These are phyloP conservation scores for Equus przewalskii DNA, from an alignment of 2,113 vertebrate genomes.

Conservation along the genomic window DNA sequence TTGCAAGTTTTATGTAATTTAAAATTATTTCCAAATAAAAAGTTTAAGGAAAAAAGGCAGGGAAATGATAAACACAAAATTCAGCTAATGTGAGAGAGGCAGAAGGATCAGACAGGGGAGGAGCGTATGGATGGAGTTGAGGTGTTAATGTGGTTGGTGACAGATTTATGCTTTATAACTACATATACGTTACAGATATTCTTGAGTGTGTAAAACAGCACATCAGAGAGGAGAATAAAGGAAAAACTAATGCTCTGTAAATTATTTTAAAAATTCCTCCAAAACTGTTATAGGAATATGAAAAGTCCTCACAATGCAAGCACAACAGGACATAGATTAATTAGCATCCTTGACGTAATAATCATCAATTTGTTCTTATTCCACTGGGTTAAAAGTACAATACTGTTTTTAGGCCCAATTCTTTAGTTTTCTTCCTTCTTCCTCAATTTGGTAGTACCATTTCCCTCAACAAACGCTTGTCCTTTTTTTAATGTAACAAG, in stretches of 20 bases:
- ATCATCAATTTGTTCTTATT: not conserved
- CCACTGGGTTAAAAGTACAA: not conserved
- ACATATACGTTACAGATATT: too few species aligned
- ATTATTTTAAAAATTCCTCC: not conserved
- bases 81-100: not conserved
- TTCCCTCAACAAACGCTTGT: not conserved
- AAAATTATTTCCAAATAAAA: slow-evolving; percentile 23
- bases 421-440: not conserved
- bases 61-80: not conserved
- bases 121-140: not conserved
- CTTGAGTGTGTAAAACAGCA: not conserved
- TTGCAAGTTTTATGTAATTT: not conserved
- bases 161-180: not conserved
- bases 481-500: too few species aligned
- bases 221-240: not conserved
- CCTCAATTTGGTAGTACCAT: not conserved
- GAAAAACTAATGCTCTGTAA: not conserved
- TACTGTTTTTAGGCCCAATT: not conserved
- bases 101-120: not conserved
- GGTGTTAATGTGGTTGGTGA: fast-evolving
- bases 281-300: not conserved
- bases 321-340: not conserved
- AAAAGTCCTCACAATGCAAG: not conserved
- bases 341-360: not conserved
- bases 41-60: not conserved